Conservation (phyloP, 2,113 vertebrate genomes). For the Phaethon lepturus region DNA sequence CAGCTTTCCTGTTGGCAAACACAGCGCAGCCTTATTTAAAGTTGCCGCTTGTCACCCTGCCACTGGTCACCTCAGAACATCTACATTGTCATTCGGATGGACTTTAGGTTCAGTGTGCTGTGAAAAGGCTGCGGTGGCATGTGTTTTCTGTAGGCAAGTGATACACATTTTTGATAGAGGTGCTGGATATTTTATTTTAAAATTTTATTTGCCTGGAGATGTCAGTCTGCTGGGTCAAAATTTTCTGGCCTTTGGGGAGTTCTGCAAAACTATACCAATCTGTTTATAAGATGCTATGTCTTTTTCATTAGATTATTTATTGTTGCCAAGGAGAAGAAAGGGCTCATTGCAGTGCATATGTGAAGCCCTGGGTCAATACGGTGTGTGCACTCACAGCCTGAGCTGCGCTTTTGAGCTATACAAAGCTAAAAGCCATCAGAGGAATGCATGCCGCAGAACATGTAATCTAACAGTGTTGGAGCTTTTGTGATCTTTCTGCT, state of each 20-base stretch:
- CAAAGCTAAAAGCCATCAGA: background rate
- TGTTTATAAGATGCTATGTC: background rate
- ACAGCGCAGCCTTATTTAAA: background rate
- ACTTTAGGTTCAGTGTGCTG: background rate
- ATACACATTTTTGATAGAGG: background rate
- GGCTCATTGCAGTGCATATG: background rate
- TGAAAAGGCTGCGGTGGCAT: background rate
- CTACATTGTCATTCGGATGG: background rate
- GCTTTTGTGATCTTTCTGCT: background rate
- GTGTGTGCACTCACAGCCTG: background rate
- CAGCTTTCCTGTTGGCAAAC: background rate
- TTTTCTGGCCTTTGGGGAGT: background rate
- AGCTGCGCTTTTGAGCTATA: background rate
- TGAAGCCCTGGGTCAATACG: background rate
- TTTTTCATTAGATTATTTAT: conserved; percentile 5
- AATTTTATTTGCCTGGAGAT: background rate
- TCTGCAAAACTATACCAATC: background rate
- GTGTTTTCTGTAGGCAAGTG: background rate
- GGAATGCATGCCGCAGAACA: background rate
- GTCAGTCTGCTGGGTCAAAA: background rate
- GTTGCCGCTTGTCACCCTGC: background rate
- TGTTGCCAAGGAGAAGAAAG: background rate
- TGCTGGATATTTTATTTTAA: background rate
- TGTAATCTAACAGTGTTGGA: background rate
- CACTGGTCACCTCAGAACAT: background rate